Evolutionary conservation across 2,888 invertebrate genomes (phyloP), one percentile per base, ranked within the genome.

Genomic region (Drosophila imparisetae): DNA sequence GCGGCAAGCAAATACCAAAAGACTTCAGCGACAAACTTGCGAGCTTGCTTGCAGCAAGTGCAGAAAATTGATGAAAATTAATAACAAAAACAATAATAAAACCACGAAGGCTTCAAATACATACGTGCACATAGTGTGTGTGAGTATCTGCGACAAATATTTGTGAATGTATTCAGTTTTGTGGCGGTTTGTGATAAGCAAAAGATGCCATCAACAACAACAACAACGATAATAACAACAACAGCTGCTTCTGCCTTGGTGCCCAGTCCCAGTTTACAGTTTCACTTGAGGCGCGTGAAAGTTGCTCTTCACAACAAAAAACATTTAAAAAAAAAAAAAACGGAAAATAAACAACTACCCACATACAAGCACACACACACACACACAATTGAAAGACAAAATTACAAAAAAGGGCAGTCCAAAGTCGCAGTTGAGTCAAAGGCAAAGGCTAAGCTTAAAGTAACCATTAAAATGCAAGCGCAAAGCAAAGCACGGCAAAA

Each of bases 251-350:
- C 57, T 71, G 75, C 53, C 48, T 40, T 68, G 69, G 65, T 13
- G 62, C 40, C 65, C 65, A 70, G 67, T 78, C 77, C 73, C 86
- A 70, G 62, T 80, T 86, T 62, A 86, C 84, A 81, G 84, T 85
- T 85, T 85, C 85, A 85, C 85, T 85, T 69, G 85, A 77, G 81
- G 77, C 83, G 83, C 86, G 86, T 86, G 86, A 86, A 86, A 86
- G 86, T 86, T 88, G 83, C 77, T 83, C 84, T 82, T 83, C 60
- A 65, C 59, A 75, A 62, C 66, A 78, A 66, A 66, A 45, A 24
- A 45, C 45, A 45, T 45, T 7, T 4, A 66, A 72, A 65, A 72
- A 65, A 54, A 54, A 38, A 65, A 67, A 66, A 27, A 42, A 45
- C 21, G 49, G 38, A 50, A 67, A 60, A 45, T 61, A 57, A 52